Evolutionary conservation across 2,888 invertebrate genomes (phyloP), one percentile per base, ranked within the genome.

Genomic region (Tridacna gigas): DNA sequence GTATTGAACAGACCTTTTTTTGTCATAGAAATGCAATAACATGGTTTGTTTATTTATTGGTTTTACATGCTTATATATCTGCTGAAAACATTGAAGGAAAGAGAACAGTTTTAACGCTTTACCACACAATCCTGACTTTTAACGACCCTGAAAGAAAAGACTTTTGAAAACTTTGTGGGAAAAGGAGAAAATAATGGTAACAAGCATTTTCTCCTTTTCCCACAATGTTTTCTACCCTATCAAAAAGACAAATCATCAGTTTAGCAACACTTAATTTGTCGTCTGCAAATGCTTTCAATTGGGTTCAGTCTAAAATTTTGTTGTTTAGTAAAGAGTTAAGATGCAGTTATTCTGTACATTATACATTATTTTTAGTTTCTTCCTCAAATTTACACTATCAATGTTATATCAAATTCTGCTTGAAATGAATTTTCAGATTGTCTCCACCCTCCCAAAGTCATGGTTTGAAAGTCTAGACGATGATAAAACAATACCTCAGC

Each of bases 401-500:
- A 20, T 56, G 56, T 56, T 56, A 56, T 56, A 5, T 28, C 5
- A 15, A 1, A 20, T 22, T 65, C 5, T 65, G n/a, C 22, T 25
- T 63, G 13, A 25, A 18, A 12, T 26, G n/a, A 4, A 25, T 25
- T 80, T 84, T 11, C 88, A 94, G 94, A 92, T 94, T 48, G 90
- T 92, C 0, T 91, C 93, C 20, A 90, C 92, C 48, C 89, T 94
- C 63, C 94, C 94, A 3, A 92, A 92, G 84, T 83, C 89, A 13
- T 94, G 94, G 94, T 94, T 94, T 86, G 80, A 79, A 0, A 91
- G 89, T 3, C 86, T 93, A 75, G 88, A 91, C 18, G 91, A 89
- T 11, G 94, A 94, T 28, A 90, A 88, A 48, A 94, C 94, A 0
- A 83, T 95, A 22, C 93, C 93, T 12, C 93, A 94, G 88, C 86